A percentile compares a stretch with the other conserved stretches of the same genome.
Evolutionary conservation across 2,797 vertebrate species (phyloP).

Genomic region (Steatocranus sp.): DNA sequence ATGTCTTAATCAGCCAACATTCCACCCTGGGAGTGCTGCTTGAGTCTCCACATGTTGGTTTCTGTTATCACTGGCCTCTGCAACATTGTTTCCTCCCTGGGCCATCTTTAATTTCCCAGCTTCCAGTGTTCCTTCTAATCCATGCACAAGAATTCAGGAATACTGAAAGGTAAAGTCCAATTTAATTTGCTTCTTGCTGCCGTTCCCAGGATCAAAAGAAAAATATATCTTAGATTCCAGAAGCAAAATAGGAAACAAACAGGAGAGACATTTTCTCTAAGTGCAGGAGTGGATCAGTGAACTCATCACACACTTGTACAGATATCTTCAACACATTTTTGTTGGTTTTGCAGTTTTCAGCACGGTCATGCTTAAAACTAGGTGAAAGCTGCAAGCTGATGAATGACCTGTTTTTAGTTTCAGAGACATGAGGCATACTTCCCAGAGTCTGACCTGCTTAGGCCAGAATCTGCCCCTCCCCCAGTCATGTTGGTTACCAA

Average conservation of each 20-base stretch:
- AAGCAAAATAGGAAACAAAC: not conserved
- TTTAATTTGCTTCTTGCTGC: not conserved
- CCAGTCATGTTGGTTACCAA: not conserved
- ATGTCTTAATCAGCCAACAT: not conserved
- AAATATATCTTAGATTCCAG: not conserved
- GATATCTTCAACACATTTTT: not conserved
- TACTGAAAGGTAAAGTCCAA: not conserved
- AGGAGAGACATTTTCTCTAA: not conserved
- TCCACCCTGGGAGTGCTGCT: not conserved
- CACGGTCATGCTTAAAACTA: not conserved
- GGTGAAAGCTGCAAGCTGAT: not conserved
- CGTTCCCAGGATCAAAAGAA: not conserved
- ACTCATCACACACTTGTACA: not conserved
- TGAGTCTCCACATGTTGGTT: not conserved
- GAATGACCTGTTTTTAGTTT: not conserved
- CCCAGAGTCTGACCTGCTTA: not conserved
- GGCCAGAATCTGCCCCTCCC: not conserved
- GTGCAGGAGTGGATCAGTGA: not conserved
- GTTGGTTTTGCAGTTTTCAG: not conserved
- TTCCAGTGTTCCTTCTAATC: not conserved
- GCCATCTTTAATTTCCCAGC: not conserved
- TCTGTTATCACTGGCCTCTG: not conserved
- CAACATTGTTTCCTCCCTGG: not conserved
- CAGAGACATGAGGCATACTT: not conserved
- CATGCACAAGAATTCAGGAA: not conserved